Conservation (phyloP, 2,797 vertebrate species). For the Notolepis coatsorum region DNA sequence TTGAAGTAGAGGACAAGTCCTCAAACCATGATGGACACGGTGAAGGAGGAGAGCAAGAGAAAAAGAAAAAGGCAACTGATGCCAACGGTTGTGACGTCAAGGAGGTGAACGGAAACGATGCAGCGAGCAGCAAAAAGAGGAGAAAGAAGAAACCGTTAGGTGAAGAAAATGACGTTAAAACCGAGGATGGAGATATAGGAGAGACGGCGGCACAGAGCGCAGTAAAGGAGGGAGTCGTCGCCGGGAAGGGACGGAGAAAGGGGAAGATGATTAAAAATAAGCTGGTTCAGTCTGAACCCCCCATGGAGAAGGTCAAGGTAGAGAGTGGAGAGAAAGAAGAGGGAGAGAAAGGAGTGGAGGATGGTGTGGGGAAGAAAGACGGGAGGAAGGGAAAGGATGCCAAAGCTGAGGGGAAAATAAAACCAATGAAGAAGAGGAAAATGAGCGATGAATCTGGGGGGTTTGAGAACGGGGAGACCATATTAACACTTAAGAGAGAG, state of each 20-base stretch:
- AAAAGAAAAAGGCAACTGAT: constrained; percentile 25
- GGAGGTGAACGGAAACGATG: constrained; percentile 3
- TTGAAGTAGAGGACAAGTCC: not conserved
- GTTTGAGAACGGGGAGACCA: constrained; percentile 2
- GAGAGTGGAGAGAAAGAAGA: not conserved
- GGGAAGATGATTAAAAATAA: constrained; percentile 38
- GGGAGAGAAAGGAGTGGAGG: constrained; percentile 11
- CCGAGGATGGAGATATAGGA: not conserved
- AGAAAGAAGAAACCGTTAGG: constrained; percentile 14
- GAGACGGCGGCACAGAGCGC: not conserved
- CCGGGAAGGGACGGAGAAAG: constrained; percentile 22
- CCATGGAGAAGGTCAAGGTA: not conserved
- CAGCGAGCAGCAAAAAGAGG: constrained; percentile 34
- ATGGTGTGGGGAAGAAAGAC: constrained; percentile 12
- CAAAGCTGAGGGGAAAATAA: constrained; percentile 17
- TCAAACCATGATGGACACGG: not conserved
- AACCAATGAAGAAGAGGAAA: constrained; percentile 30
- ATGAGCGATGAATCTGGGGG: constrained; percentile 31
- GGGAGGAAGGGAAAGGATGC: constrained; percentile 47
- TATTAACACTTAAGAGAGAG: constrained; percentile 9
- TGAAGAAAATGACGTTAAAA: not conserved
- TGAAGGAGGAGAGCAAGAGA: constrained; percentile 27
- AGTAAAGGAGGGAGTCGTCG: constrained; percentile 2
- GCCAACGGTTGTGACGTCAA: not conserved
- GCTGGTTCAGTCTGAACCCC: constrained; percentile 15